Evolutionary conservation across 2,113 vertebrate species (phyloP).

Genomic region (Sinocyclocheilus maitianheensis): DNA sequence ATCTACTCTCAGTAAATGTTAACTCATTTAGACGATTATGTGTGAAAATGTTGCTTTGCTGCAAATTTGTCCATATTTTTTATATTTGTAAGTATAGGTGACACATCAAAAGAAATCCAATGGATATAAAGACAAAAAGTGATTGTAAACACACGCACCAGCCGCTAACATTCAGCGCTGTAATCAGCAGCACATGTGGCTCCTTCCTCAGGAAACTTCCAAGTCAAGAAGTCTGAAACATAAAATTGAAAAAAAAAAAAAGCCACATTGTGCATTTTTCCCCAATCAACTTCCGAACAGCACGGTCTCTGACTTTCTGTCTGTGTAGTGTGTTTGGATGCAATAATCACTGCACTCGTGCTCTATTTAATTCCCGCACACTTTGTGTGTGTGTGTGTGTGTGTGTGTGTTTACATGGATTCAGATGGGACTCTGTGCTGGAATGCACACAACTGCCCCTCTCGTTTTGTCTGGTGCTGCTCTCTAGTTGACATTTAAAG

Average conservation of each 20-base stretch:
- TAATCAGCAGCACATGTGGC: not conserved
- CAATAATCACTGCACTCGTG: not conserved
- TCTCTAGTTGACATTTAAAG: slow-evolving; percentile 44
- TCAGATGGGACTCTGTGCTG: not conserved
- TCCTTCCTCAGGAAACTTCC: not conserved
- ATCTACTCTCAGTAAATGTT: not conserved
- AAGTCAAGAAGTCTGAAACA: not conserved
- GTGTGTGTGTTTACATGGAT: not conserved
- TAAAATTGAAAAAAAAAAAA: not conserved
- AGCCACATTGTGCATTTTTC: not conserved
- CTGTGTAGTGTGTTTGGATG: not conserved
- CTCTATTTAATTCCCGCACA: not conserved
- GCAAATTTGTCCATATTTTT: not conserved
- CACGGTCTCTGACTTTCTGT: not conserved
- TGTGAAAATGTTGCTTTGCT: not conserved
- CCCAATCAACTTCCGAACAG: not conserved
- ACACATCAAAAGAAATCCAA: not conserved
- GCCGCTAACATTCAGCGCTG: not conserved
- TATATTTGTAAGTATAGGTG: not conserved
- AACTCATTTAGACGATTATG: not conserved
- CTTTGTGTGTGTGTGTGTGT: not conserved
- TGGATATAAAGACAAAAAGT: not conserved
- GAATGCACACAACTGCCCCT: not conserved
- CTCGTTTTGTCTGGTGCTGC: slow-evolving; percentile 21
- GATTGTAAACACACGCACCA: not conserved